phyloP scores from a whole-genome alignment of 2,113 vertebrate species.

The Channa maculata region DNA sequence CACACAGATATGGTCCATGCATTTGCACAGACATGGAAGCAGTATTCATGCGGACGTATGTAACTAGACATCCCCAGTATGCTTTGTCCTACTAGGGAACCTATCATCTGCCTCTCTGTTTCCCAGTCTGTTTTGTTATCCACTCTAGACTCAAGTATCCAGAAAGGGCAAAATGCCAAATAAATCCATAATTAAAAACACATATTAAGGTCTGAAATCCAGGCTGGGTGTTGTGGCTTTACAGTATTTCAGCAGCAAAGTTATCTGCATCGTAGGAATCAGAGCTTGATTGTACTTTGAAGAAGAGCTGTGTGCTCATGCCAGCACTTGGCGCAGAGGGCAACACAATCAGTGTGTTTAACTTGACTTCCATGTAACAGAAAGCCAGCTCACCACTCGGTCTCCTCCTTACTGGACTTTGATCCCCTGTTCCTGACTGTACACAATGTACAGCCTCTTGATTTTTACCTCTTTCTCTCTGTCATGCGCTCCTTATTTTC shows the following conservation, averaged over 20 bases:
- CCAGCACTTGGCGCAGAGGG: conserved; percentile 2
- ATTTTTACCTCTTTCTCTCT: conserved; percentile 14
- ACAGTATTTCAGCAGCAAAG: background rate
- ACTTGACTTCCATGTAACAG: conserved; percentile 54
- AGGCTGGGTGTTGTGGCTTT: background rate
- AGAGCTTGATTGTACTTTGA: conserved; percentile 34
- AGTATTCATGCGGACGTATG: conserved; percentile 3
- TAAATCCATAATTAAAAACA: background rate
- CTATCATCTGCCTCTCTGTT: background rate
- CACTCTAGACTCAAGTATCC: background rate
- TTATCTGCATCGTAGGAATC: conserved; percentile 14
- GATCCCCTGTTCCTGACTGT: conserved; percentile 40
- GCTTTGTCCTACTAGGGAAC: background rate
- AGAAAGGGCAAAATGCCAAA: background rate
- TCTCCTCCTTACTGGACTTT: conserved; percentile 66
- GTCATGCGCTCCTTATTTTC: conserved; percentile 26
- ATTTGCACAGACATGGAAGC: conserved; percentile 39
- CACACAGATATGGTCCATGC: conserved; percentile 46
- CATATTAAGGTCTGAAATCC: background rate
- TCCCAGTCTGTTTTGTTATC: background rate
- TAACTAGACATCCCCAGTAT: background rate
- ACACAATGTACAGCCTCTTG: conserved; percentile 34
- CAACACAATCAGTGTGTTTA: conserved; percentile 17
- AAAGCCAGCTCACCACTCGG: conserved; percentile 28
- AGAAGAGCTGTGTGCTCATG: conserved; percentile 11